These are phyloP conservation scores for Lindbergichthys nudifrons DNA, from an alignment of 2,797 vertebrate species.

Conservation along the genomic window DNA sequence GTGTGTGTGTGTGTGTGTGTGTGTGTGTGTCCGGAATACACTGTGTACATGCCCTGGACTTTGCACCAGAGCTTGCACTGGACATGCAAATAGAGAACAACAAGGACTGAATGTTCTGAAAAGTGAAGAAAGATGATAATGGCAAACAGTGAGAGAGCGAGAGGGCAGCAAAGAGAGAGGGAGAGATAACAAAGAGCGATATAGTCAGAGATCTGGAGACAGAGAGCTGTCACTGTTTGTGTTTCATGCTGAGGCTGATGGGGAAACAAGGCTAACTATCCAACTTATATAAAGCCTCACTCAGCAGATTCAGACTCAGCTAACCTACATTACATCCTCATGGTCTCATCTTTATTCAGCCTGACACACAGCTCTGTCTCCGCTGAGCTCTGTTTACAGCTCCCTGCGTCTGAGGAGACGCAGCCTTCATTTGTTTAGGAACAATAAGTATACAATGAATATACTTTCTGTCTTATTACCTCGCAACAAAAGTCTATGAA, in stretches of 20 bases:
- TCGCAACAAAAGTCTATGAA: background rate
- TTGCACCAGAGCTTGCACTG: slow-evolving; percentile 43
- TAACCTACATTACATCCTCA: slow-evolving; percentile 27
- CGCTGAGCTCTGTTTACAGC: background rate
- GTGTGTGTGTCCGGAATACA: slow-evolving; percentile 2
- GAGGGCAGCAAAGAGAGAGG: background rate
- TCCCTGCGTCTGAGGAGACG: slow-evolving; percentile 5
- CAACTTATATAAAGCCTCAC: slow-evolving; percentile 30
- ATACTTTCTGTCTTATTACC: slow-evolving; percentile 1
- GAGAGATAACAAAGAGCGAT: background rate
- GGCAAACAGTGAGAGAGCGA: slow-evolving; percentile 23
- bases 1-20: slow-evolving; percentile 16
- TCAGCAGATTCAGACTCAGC: slow-evolving; percentile 25
- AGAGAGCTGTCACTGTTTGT: slow-evolving; percentile 1
- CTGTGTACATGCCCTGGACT: slow-evolving; percentile 31
- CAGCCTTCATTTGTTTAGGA: background rate
- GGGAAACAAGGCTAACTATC: slow-evolving; percentile 21
- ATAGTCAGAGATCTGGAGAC: background rate
- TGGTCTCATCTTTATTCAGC: slow-evolving; percentile 14
- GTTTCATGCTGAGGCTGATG: slow-evolving; percentile 21
- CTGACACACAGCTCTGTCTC: slow-evolving; percentile 22
- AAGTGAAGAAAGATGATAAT: slow-evolving; percentile 32
- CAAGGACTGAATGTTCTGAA: slow-evolving; percentile 52
- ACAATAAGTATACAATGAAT: background rate
- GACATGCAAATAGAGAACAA: slow-evolving; percentile 19